These are phyloP conservation scores for Trachythela sp. DNA, from an alignment of 64 coral and sea anemone species.

Conservation along the genomic window DNA sequence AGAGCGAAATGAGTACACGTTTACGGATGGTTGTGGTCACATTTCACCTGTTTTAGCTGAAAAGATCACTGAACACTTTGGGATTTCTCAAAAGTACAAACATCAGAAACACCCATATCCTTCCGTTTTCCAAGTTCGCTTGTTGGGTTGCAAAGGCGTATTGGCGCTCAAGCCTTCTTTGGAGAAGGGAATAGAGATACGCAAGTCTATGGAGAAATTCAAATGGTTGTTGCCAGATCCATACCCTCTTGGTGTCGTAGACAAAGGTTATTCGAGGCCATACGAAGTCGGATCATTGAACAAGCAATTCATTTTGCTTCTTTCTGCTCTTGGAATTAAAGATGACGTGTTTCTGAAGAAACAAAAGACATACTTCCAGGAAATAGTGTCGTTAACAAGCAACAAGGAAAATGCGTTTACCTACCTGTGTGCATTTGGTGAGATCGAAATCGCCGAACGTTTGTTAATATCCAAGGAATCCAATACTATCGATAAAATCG, in stretches of 20 bases:
- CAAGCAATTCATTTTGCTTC: slow-evolving; percentile 83
- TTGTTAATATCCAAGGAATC: slow-evolving; percentile 25
- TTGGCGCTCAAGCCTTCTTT: slow-evolving; percentile 53
- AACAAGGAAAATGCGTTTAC: slow-evolving; percentile 56
- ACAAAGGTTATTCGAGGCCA: slow-evolving; percentile 69
- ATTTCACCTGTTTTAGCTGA: slow-evolving; percentile 49
- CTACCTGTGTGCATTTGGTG: slow-evolving; percentile 26
- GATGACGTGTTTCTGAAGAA: slow-evolving; percentile 57
- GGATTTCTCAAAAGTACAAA: slow-evolving; percentile 32
- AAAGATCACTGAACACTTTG: slow-evolving; percentile 2
- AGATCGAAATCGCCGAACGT: slow-evolving; percentile 72
- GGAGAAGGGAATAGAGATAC: slow-evolving; percentile 48
- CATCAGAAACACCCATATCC: slow-evolving; percentile 41
- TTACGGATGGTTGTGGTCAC: slow-evolving; percentile 85
- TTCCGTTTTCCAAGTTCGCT: slow-evolving; percentile 73
- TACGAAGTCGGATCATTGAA: slow-evolving; percentile 71
- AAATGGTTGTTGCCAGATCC: slow-evolving; percentile 30
- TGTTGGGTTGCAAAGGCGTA: slow-evolving; percentile 79
- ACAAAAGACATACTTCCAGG: slow-evolving; percentile 64
- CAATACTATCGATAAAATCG: neutral
- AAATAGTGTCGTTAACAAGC: slow-evolving; percentile 56
- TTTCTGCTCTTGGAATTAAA: slow-evolving; percentile 70
- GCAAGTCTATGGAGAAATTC: slow-evolving; percentile 85
- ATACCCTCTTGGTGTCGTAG: slow-evolving; percentile 59
- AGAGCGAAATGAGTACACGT: slow-evolving; percentile 60